Percentiles rank a stretch among this genome's conserved stretches.
phyloP scores from a whole-genome alignment of 92 coral and sea anemone species.

The Hydrozoanthus gracilis region DNA sequence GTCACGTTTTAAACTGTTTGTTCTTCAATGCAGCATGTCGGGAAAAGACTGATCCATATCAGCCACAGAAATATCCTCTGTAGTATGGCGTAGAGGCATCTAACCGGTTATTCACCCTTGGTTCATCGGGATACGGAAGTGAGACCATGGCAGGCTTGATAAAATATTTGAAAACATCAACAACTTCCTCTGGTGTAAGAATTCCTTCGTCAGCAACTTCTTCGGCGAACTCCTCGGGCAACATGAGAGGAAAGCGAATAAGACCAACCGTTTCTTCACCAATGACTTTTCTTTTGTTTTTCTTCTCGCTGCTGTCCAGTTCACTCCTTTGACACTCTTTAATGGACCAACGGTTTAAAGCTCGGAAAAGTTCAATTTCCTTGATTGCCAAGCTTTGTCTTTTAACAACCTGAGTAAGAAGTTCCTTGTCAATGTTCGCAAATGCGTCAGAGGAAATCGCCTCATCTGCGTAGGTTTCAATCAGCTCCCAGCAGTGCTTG shows the following conservation, averaged over 20 bases:
- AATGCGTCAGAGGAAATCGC: constrained; percentile 49
- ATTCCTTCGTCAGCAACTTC: constrained; percentile 62
- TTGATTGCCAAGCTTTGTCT: constrained; percentile 57
- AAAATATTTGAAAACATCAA: constrained; percentile 58
- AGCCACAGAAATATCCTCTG: too few species aligned
- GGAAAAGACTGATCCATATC: too few species aligned
- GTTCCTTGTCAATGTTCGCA: constrained; percentile 42
- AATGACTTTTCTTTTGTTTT: background rate
- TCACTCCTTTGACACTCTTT: background rate
- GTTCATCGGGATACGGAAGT: background rate
- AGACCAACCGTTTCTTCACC: background rate
- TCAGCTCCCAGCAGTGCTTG: constrained; percentile 56
- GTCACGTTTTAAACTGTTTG: too few species aligned
- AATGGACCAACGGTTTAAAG: constrained; percentile 57
- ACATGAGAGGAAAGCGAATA: constrained; percentile 82
- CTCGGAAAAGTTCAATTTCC: constrained; percentile 56
- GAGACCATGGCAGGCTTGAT: constrained; percentile 22
- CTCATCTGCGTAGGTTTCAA: constrained; percentile 47
- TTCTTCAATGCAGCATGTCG: too few species aligned
- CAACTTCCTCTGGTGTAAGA: constrained; percentile 67
- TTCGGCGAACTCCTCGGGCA: constrained; percentile 65
- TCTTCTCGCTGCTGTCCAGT: background rate
- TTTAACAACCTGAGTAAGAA: constrained; percentile 47
- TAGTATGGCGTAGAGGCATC: too few species aligned
- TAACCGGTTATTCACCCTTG: too few species aligned